These are phyloP conservation scores for Tursiops truncatus DNA, from an alignment of 2,113 vertebrate genomes.

Conservation along the genomic window DNA sequence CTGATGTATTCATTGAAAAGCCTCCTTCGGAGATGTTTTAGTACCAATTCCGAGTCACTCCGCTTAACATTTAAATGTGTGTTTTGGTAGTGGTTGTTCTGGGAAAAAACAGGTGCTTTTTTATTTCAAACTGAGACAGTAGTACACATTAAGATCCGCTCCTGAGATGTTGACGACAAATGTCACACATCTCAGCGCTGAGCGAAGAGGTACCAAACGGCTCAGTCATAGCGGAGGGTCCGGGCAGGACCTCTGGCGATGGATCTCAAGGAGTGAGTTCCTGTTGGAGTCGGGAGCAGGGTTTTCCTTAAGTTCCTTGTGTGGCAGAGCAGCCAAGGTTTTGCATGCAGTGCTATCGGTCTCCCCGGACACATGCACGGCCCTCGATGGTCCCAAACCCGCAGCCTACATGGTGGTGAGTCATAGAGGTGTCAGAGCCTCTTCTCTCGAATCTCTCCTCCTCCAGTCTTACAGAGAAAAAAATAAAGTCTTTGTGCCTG, in stretches of 20 bases:
- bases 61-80: constrained; percentile 37
- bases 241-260: constrained; percentile 46
- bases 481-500: constrained; percentile 5
- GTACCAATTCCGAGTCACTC: constrained; percentile 68
- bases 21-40: constrained; percentile 68
- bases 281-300: neutral
- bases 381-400: neutral
- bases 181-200: constrained; percentile 31
- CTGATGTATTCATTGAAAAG: constrained; percentile 76
- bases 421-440: rapidly evolving
- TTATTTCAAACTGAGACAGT: constrained; percentile 67
- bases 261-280: constrained; percentile 27
- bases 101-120: constrained; percentile 54
- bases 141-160: constrained; percentile 55
- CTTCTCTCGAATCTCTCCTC: neutral
- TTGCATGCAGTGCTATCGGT: rapidly evolving
- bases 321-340: neutral
- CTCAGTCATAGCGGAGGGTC: constrained; percentile 35
- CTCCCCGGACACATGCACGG: rapidly evolving
- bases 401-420: neutral
- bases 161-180: constrained; percentile 20
- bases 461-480: neutral
- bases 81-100: neutral
- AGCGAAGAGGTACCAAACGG: constrained; percentile 4
- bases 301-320: neutral